These are phyloP conservation scores for Limnephilus marmoratus DNA, from an alignment of 2,888 invertebrate species.

Conservation along the genomic window DNA sequence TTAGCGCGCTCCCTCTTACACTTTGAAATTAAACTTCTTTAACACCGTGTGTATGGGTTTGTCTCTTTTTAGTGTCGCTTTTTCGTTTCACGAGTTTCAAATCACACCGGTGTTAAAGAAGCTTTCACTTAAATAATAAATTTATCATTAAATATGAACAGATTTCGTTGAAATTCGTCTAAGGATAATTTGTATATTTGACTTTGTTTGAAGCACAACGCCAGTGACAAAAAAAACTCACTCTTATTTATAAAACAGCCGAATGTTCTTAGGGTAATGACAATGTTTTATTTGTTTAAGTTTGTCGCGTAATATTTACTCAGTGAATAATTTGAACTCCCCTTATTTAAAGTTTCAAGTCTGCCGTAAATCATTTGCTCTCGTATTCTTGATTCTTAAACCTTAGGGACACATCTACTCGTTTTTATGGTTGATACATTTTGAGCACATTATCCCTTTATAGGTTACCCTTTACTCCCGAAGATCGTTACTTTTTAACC, in stretches of 20 bases:
- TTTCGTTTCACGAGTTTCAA: too few relatives aligned
- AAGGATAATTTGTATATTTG: background rate
- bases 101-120: too few relatives aligned
- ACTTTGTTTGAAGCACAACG: background rate
- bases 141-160: background rate
- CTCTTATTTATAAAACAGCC: background rate
- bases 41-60: too few relatives aligned
- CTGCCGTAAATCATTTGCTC: constrained; percentile 63
- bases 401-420: constrained; percentile 58
- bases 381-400: constrained; percentile 63
- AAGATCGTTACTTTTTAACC: constrained; percentile 65
- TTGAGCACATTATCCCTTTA: constrained; percentile 64
- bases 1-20: too few relatives aligned
- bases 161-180: background rate
- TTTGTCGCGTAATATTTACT: background rate
- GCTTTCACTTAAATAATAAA: background rate
- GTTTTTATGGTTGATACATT: constrained; percentile 64
- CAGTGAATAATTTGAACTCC: constrained; percentile 35
- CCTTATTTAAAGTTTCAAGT: constrained; percentile 55
- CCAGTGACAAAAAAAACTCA: background rate
- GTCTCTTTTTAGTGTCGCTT: too few relatives aligned
- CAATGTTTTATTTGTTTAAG: background rate
- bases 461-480: constrained; percentile 64
- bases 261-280: background rate
- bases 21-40: too few relatives aligned